Percentiles rank a stretch among this genome's conserved stretches.
phyloP scores from a whole-genome alignment of 2,888 invertebrate genomes.

The Petrolisthes manimaculis region DNA sequence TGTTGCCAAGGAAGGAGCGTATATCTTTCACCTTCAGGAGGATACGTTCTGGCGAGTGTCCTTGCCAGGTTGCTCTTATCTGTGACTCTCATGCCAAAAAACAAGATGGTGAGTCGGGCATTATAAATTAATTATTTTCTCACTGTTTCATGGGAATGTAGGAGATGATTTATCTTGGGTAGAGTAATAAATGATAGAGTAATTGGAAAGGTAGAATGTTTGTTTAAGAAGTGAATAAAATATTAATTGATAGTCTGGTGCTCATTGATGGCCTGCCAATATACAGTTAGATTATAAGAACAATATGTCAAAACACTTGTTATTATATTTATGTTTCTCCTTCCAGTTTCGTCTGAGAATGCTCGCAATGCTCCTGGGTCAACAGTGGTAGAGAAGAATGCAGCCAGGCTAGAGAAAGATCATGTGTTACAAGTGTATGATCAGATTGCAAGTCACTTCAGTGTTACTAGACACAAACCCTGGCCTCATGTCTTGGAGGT shows the following conservation, averaged over 20 bases:
- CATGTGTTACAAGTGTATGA: slow-evolving; percentile 94
- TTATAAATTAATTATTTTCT: neutral
- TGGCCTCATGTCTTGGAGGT: slow-evolving; percentile 88
- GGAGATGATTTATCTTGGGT: too few species aligned
- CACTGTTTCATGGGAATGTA: too few species aligned
- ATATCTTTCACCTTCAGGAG: slow-evolving; percentile 89
- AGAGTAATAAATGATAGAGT: too few species aligned
- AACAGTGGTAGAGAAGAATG: slow-evolving; percentile 72
- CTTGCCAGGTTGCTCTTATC: slow-evolving; percentile 44
- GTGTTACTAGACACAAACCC: slow-evolving; percentile 90
- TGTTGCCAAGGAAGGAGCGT: slow-evolving; percentile 74
- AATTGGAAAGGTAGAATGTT: too few species aligned
- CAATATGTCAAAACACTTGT: too few species aligned
- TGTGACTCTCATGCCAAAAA: slow-evolving; percentile 41
- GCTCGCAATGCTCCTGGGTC: neutral
- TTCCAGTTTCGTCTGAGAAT: slow-evolving; percentile 46
- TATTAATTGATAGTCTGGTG: too few species aligned
- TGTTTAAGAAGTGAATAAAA: too few species aligned
- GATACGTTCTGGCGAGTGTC: slow-evolving; percentile 72
- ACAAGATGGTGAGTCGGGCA: slow-evolving; percentile 11
- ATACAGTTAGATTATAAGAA: too few species aligned
- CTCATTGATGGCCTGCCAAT: too few species aligned
- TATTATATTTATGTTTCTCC: neutral
- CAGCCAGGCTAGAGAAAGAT: slow-evolving; percentile 78
- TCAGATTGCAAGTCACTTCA: slow-evolving; percentile 93